A percentile compares a stretch with the other conserved stretches of the same genome.
Evolutionary conservation across 1,140 invertebrate species (phyloP).

Genomic region (Lucilia sericata): DNA sequence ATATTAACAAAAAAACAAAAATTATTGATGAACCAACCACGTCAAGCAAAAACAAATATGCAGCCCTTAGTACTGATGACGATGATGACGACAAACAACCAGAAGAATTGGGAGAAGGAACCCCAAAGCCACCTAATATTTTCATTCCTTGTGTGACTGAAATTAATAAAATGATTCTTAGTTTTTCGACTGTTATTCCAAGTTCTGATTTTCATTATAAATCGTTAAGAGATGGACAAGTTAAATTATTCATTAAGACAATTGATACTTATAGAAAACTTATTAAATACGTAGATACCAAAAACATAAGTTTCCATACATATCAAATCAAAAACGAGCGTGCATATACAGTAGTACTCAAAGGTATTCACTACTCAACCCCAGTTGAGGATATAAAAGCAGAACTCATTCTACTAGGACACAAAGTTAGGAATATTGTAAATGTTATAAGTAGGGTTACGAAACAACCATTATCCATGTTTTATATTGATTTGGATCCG

Average conservation of each 20-base stretch:
- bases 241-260: slow-evolving; percentile 37
- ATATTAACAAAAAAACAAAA: not conserved
- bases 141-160: slow-evolving; percentile 17
- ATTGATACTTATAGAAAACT: slow-evolving; percentile 30
- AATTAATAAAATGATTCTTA: slow-evolving; percentile 10
- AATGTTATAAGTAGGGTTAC: slow-evolving; percentile 37
- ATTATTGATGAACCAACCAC: not conserved
- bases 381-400: slow-evolving; percentile 6
- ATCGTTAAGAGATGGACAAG: slow-evolving; percentile 33
- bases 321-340: slow-evolving; percentile 4
- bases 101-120: not conserved
- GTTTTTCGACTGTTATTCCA: slow-evolving; percentile 18
- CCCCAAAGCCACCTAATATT: slow-evolving; percentile 31
- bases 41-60: not conserved
- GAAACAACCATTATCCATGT: slow-evolving; percentile 28
- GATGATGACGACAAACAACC: not conserved
- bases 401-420: slow-evolving; percentile 4
- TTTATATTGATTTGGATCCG: slow-evolving; percentile 39
- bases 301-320: slow-evolving; percentile 21
- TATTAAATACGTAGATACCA: slow-evolving; percentile 2
- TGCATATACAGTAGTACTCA: slow-evolving; percentile 5
- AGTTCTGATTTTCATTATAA: slow-evolving; percentile 27
- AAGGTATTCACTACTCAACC: slow-evolving; percentile 1
- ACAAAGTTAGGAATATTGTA: slow-evolving; percentile 26
- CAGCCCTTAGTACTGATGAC: not conserved